Conservation (phyloP, 2,113 vertebrate species). For the Atractosteus spatula region DNA sequence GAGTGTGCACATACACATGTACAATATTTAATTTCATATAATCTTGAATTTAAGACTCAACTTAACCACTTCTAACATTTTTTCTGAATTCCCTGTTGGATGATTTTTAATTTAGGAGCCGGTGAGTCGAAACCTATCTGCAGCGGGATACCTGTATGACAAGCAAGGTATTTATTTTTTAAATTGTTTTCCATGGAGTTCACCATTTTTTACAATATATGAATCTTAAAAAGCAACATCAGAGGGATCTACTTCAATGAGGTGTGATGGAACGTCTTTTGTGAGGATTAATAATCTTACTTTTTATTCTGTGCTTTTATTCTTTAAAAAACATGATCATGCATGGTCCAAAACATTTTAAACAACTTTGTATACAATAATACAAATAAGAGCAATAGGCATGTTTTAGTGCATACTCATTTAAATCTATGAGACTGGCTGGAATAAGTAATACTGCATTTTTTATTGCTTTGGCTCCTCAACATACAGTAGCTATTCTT, state of each 20-base stretch:
- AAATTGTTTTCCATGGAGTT: too few species aligned
- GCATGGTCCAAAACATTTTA: background rate
- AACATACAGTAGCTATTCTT: background rate
- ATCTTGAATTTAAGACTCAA: background rate
- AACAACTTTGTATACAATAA: too few species aligned
- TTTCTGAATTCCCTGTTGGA: too few species aligned
- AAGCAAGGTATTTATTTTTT: conserved; percentile 44
- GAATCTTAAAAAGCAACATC: too few species aligned
- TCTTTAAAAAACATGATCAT: conserved; percentile 26
- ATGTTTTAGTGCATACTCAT: background rate
- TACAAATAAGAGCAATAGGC: background rate
- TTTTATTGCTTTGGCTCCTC: background rate
- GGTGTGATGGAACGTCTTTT: too few species aligned
- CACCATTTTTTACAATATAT: too few species aligned
- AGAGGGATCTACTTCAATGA: too few species aligned
- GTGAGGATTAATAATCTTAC: background rate
- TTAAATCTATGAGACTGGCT: background rate
- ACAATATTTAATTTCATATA: background rate
- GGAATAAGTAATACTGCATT: background rate
- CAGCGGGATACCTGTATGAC: conserved; percentile 45
- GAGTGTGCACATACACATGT: background rate
- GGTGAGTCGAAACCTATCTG: conserved; percentile 32
- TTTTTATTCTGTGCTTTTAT: conserved; percentile 7
- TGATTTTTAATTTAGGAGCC: conserved; percentile 48
- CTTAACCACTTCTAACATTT: background rate